Percentiles rank a stretch among this genome's conserved stretches.
These are phyloP conservation scores for Meloe dianella DNA, from an alignment of 2,888 invertebrate species.

Conservation along the genomic window DNA sequence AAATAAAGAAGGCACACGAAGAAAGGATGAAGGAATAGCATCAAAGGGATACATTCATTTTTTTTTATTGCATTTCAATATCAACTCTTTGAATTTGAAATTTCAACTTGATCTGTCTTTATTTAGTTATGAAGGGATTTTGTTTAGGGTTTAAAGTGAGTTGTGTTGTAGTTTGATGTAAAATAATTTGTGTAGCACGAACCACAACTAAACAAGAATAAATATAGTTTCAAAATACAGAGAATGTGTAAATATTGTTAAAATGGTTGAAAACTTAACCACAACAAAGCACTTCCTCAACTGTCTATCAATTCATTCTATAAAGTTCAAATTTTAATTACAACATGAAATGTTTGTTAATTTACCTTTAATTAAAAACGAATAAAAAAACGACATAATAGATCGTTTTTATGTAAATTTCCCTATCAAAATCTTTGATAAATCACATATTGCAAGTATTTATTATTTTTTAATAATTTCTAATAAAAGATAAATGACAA, in stretches of 20 bases:
- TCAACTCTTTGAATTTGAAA: too few relatives aligned
- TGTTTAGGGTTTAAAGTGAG: background rate
- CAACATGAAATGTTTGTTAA: background rate
- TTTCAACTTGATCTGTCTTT: too few relatives aligned
- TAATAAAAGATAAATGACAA: background rate
- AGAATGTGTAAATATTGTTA: background rate
- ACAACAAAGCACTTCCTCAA: background rate
- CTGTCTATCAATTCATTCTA: background rate
- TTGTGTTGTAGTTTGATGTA: background rate
- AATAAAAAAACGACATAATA: background rate
- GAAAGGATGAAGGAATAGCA: background rate
- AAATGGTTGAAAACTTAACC: too few relatives aligned
- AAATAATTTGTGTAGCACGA: background rate
- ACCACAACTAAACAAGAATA: background rate
- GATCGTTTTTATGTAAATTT: background rate
- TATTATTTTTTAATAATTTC: background rate
- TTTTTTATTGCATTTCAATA: background rate
- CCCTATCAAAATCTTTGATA: background rate
- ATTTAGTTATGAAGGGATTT: background rate
- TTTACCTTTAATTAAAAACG: slow-evolving; percentile 1
- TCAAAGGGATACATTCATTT: background rate
- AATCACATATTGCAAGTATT: background rate
- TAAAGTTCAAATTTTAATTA: background rate
- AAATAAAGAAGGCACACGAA: background rate
- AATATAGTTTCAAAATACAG: background rate